These are phyloP conservation scores for Schizaphis graminum DNA, from an alignment of 2,888 invertebrate species.

Conservation along the genomic window DNA sequence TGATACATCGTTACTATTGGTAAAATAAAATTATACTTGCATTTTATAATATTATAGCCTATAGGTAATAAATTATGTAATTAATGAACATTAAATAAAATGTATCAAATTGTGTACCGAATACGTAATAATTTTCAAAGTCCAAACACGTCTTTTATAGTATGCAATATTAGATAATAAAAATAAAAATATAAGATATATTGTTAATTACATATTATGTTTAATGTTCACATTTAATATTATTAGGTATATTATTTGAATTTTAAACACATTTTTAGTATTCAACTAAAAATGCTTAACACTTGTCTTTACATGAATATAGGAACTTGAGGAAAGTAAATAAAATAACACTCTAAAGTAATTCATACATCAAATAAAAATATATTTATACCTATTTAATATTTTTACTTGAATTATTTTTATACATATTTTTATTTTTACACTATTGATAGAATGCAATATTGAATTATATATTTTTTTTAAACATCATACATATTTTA, in stretches of 20 bases:
- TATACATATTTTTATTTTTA: background rate
- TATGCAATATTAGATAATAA: background rate
- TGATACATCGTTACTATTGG: background rate
- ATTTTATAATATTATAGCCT: background rate
- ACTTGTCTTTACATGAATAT: background rate
- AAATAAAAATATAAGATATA: background rate
- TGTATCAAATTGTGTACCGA: no score
- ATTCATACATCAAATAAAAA: background rate
- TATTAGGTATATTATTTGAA: background rate
- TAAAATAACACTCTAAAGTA: background rate
- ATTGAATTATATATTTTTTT: background rate
- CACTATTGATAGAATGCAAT: background rate
- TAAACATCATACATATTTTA: background rate
- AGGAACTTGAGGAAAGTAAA: background rate
- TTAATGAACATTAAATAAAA: no score
- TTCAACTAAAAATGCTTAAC: no score
- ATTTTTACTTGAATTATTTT: background rate
- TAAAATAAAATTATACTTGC: background rate
- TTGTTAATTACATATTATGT: background rate
- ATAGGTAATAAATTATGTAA: background rate
- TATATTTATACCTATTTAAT: background rate
- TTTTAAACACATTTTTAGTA: conserved; percentile 1
- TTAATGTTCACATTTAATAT: background rate
- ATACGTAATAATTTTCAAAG: no score
- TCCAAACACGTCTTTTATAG: background rate